Base-by-base conservation (phyloP, 2,797 vertebrate genomes). In the Pangasius sanitwongsei region DNA sequence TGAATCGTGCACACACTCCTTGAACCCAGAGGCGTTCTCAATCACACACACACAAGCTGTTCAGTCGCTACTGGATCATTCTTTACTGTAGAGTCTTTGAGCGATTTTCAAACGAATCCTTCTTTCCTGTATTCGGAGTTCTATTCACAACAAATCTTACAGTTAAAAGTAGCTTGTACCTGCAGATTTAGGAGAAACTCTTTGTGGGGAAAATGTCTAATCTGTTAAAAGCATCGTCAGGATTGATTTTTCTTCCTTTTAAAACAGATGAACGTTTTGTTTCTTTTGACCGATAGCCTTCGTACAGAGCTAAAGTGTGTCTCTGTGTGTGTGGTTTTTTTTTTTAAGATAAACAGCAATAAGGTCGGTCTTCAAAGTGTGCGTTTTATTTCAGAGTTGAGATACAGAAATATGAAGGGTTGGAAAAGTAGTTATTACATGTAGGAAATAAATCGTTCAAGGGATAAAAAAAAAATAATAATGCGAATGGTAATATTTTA, bases 381-480 rank as follows among this genome's bases (percentile, higher is more conserved):
- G 37, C 8, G 48, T 90, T 91, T 92, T 88, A 89, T 91, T 90
- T 80, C 70, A 89, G 12, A 77, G 80, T 85, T 77, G 57, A 88
- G 67, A 86, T 55, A 55, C 67, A 78, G 31, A 75, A n/a, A 88
- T 70, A 72, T 50, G 2, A 83, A 65, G 31, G 34, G 3, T 44
- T 88, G 48, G 44, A 72, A 70, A 82, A 83, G 37, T 61, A 53
- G 15, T 61, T 81, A 69, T 86, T 81, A 67, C 20, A 28, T n/a
- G 9, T 59, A 59, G 13, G 37, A 81, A 28, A 48, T 53, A 41
- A 31, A 82, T 83, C 9, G 1, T 65, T 44, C 31, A 59, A 86
- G 11, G 15, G 34, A 82, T 69, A 34, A 15, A 44, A 34, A 34
- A n/a, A n/a, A 25, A 63, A 11, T 34, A 50, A 3, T 18, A 74